Evolutionary conservation across 2,113 vertebrate genomes (phyloP), one percentile per base, ranked within the genome.

Genomic region (Anser brachyrhynchus): DNA sequence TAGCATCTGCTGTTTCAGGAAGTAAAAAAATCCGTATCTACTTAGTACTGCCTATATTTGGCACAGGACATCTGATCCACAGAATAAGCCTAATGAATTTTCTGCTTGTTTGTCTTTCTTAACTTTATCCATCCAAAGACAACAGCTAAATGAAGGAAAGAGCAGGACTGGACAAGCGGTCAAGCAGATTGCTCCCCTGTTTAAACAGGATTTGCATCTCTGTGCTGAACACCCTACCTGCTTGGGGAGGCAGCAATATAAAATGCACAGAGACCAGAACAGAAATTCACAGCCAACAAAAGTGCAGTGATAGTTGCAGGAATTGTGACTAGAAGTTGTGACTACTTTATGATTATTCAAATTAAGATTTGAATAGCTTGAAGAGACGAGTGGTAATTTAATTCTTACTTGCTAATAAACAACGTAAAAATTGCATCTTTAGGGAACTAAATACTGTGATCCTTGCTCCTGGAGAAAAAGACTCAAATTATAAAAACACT

Each of bases 51-150:
- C 41, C 86, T 94, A 58, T 90, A 95, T 93, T 87, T 89, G 92
- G 93, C 88, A 93, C 44, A 90, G 82, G 89, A 84, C 93, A 90
- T 91, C 65, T 84, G 93, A 95, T 89, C 70, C 71, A 58, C 91
- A 87, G 84, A 80, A 91, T 26, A 58, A 90, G 59, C 25, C 57
- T 84, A 84, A 93, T 72, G 72, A 88, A 81, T 92, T 90, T 95
- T 95, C 79, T 90, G 80, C 83, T 80, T 69, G 35, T 66, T 74
- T 84, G 43, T 69, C 65, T 92, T 49, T 93, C 66, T 81, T 86
- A 78, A 73, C 28, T 54, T 37, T 58, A 79, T 20, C 51, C 66
- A 70, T 44, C 44, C 39, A 79, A 92, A 89, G 59, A 71, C 52
- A 87, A 71, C 49, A 43, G 17, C 72, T 15, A 61, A 4, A 31